Percentiles rank a stretch among this genome's conserved stretches.
phyloP scores from a whole-genome alignment of 2,888 invertebrate genomes.

The Brachyptera putata region DNA sequence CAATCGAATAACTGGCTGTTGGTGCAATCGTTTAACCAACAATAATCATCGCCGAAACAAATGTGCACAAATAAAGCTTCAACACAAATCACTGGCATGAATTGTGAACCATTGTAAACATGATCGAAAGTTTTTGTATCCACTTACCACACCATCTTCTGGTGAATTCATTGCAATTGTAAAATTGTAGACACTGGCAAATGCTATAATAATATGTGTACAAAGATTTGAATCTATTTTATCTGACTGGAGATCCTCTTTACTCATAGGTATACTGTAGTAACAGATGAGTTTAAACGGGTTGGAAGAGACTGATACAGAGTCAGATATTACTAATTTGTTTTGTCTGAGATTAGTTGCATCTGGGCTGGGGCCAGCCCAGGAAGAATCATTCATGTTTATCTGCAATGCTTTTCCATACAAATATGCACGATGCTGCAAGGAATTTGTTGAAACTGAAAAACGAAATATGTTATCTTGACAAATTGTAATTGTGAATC shows the following conservation, averaged over 20 bases:
- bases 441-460: not conserved
- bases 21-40: no score
- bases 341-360: no score
- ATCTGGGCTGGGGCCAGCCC: no score
- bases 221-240: conserved; percentile 68
- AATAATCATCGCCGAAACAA: no score
- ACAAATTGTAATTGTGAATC: not conserved
- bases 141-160: not conserved
- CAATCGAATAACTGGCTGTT: no score
- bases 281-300: conserved; percentile 2
- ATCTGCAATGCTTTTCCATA: not conserved
- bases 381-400: not conserved
- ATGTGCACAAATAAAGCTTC: no score
- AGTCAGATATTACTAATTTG: no score
- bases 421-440: not conserved
- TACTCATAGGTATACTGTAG: not conserved
- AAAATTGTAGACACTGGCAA: conserved; percentile 59
- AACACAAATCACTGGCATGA: no score
- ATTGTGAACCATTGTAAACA: no score
- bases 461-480: not conserved
- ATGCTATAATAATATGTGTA: conserved; percentile 78
- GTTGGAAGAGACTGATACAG: no score
- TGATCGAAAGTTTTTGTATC: no score
- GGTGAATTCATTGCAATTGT: not conserved
- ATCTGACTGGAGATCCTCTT: conserved; percentile 49